These are phyloP conservation scores for Helicoverpa zea DNA, from an alignment of 1,140 invertebrate genomes.

Conservation along the genomic window DNA sequence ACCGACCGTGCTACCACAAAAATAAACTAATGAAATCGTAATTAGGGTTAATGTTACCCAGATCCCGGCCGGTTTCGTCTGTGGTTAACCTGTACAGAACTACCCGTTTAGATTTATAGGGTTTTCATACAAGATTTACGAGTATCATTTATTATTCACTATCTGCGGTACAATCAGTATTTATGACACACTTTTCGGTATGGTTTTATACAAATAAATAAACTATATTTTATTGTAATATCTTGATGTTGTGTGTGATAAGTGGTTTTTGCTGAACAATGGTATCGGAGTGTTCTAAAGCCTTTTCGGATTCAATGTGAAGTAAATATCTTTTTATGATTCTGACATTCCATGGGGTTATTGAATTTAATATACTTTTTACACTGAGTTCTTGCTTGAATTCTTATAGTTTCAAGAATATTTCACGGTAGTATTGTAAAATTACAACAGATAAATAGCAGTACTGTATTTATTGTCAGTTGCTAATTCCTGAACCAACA, in stretches of 20 bases:
- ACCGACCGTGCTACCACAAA: conserved; percentile 24
- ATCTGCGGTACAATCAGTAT: conserved; percentile 76
- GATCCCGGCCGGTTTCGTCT: conserved; percentile 62
- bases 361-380: background rate
- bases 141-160: conserved; percentile 80
- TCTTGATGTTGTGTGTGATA: conserved; percentile 30
- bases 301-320: conserved; percentile 17
- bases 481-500: too few species aligned
- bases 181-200: conserved; percentile 76
- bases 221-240: conserved; percentile 58
- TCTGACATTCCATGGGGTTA: background rate
- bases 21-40: conserved; percentile 53
- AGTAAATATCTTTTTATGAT: background rate
- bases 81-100: conserved; percentile 73
- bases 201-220: conserved; percentile 64
- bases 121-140: conserved; percentile 82
- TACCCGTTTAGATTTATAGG: conserved; percentile 76
- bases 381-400: background rate
- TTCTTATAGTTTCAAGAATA: too few species aligned
- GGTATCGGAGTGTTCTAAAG: conserved; percentile 32
- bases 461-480: too few species aligned
- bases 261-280: conserved; percentile 38
- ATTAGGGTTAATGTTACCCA: conserved; percentile 57
- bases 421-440: too few species aligned
- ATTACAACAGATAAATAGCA: too few species aligned